phyloP scores from a whole-genome alignment of 2,113 vertebrate genomes.

The Hucho hucho region DNA sequence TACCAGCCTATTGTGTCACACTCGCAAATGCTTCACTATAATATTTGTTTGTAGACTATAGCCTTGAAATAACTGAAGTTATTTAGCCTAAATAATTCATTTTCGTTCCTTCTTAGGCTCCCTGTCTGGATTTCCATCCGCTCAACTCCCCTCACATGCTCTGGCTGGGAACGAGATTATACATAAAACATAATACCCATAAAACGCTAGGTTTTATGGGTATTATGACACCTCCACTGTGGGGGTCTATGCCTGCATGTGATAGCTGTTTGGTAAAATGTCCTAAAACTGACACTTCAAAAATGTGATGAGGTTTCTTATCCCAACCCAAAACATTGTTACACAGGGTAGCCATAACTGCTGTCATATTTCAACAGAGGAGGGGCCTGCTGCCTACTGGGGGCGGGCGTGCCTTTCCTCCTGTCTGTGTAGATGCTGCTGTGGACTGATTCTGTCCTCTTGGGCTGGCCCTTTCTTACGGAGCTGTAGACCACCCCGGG shows the following conservation, averaged over 20 bases:
- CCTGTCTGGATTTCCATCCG: no score
- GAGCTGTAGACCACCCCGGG: constrained; percentile 58
- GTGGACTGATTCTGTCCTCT: constrained; percentile 27
- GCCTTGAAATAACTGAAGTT: no score
- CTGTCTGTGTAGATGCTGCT: constrained; percentile 14
- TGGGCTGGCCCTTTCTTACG: constrained; percentile 21
- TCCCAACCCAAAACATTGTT: constrained; percentile 6
- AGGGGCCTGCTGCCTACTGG: background rate
- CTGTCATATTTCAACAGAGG: constrained; percentile 60
- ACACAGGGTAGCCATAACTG: constrained; percentile 72
- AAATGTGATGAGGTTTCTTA: constrained; percentile 30
- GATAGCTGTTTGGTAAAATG: background rate
- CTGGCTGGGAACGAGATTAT: no score
- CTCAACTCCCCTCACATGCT: no score
- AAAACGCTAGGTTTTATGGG: no score
- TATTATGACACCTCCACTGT: no score
- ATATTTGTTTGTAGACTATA: no score
- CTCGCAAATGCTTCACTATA: no score
- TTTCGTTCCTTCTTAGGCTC: no score
- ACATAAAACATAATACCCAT: no score
- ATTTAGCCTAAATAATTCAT: no score
- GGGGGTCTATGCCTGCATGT: background rate
- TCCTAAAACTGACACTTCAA: background rate
- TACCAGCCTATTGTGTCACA: no score
- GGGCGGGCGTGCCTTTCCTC: background rate